Evolutionary conservation across 2,888 invertebrate genomes (phyloP).

Genomic region (Orthosia incerta): DNA sequence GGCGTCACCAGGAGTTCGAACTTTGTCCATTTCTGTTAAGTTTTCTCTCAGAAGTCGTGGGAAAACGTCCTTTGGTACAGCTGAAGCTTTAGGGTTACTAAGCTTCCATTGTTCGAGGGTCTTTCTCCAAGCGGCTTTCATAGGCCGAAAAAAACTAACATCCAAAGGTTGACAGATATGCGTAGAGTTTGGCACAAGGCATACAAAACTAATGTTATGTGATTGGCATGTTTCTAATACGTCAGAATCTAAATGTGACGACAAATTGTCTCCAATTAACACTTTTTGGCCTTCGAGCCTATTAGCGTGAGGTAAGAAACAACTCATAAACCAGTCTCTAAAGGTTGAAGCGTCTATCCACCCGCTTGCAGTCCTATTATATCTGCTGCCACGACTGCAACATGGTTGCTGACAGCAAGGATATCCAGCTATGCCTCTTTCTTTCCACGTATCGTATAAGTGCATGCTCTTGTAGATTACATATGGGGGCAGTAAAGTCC

Average conservation of each 20-base stretch:
- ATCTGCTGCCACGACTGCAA: conserved; percentile 31
- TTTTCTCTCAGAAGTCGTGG: conserved; percentile 18
- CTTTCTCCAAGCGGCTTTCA: conserved; percentile 56
- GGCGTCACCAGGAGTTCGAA: conserved; percentile 18
- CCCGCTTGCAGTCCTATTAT: conserved; percentile 53
- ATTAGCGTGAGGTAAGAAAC: conserved; percentile 36
- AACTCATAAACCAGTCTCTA: conserved; percentile 52
- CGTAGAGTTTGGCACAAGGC: conserved; percentile 29
- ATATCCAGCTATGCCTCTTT: conserved; percentile 39
- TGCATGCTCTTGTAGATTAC: conserved; percentile 56
- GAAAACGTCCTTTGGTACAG: conserved; percentile 22
- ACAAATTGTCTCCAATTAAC: conserved; percentile 47
- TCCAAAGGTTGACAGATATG: conserved; percentile 54
- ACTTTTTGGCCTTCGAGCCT: conserved; percentile 37
- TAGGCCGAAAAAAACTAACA: conserved; percentile 54
- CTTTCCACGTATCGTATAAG: conserved; percentile 46
- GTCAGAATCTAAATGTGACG: conserved; percentile 41
- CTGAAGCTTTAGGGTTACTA: conserved; percentile 21
- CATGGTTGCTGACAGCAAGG: conserved; percentile 28
- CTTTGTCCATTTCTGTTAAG: conserved; percentile 23
- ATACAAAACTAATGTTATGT: conserved; percentile 52
- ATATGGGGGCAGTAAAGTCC: conserved; percentile 49
- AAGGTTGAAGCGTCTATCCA: conserved; percentile 56
- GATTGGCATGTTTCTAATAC: conserved; percentile 32
- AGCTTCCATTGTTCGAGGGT: conserved; percentile 51